A percentile compares a stretch with the other conserved stretches of the same genome.
Conservation (phyloP, 2,797 vertebrate genomes). For the Sarcophilus harrisii region DNA sequence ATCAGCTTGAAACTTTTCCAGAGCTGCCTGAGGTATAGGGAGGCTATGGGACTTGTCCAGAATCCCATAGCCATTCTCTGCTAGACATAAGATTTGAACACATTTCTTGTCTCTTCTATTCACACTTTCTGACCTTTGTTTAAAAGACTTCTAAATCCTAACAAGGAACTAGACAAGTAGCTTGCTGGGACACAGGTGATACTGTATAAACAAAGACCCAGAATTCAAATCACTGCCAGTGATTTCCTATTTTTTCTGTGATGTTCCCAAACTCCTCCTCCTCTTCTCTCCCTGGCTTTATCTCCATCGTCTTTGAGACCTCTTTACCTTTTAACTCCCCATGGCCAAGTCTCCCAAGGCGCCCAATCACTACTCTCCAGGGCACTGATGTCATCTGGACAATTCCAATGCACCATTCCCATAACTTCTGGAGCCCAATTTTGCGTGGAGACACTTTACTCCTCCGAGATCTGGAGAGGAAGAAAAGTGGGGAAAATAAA, state of each 20-base stretch:
- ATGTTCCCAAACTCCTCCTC: not conserved
- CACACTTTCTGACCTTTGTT: not conserved
- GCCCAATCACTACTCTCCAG: slow-evolving; percentile 98
- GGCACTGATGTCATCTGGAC: slow-evolving; percentile 98
- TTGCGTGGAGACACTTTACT: slow-evolving; percentile 96
- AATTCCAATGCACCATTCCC: slow-evolving; percentile 97
- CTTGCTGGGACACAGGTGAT: not conserved
- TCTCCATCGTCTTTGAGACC: rapidly evolving
- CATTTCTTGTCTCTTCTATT: not conserved
- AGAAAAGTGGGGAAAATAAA: not conserved
- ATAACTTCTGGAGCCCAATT: slow-evolving; percentile 96
- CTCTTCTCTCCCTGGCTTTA: not conserved
- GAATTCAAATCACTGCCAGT: too few species aligned
- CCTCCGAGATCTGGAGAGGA: slow-evolving; percentile 89
- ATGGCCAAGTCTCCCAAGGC: slow-evolving; percentile 95
- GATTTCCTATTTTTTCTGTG: not conserved
- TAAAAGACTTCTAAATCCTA: not conserved
- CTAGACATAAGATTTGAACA: not conserved
- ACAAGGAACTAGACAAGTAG: not conserved
- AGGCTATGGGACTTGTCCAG: not conserved
- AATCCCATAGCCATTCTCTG: not conserved
- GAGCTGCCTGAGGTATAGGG: not conserved
- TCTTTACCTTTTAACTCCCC: slow-evolving; percentile 96
- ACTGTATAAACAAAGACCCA: not conserved
- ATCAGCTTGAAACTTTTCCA: not conserved